Conservation (phyloP, 2,888 invertebrate species). For the Uropetala carovei region DNA sequence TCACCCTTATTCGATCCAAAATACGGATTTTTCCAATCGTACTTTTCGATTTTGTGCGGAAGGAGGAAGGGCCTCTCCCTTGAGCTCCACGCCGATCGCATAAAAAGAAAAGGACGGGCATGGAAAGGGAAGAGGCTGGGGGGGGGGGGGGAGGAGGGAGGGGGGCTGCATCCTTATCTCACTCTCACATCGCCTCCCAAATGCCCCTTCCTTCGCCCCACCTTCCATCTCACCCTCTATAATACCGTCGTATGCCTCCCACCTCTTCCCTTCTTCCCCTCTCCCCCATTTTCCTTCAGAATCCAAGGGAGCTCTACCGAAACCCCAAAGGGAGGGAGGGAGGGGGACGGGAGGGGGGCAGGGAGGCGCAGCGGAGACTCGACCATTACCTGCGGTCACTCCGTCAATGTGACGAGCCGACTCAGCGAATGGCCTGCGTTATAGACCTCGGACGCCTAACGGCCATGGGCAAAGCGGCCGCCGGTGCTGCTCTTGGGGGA, state of each 20-base stretch:
- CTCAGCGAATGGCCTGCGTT: conserved; percentile 63
- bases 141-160: not conserved
- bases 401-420: conserved; percentile 64
- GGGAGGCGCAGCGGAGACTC: conserved; percentile 12
- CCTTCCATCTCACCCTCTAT: not conserved
- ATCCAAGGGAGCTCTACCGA: conserved; percentile 5
- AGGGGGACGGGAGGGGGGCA: too few species aligned
- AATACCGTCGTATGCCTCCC: not conserved
- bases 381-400: conserved; percentile 63
- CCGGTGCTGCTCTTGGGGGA: not conserved
- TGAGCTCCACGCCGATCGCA: conserved; percentile 51
- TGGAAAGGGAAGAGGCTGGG: not conserved
- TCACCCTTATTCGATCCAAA: not conserved
- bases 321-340: conserved; percentile 29
- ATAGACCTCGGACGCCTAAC: conserved; percentile 42
- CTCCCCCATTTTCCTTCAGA: not conserved
- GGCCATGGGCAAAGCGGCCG: conserved; percentile 54
- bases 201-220: not conserved
- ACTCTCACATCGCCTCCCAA: conserved; percentile 38
- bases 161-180: conserved; percentile 34
- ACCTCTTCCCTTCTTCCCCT: not conserved
- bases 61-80: conserved; percentile 46
- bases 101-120: conserved; percentile 31
- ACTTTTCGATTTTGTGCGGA: not conserved
- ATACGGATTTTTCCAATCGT: not conserved